Evolutionary conservation across 2,113 vertebrate genomes (phyloP).

Genomic region (Pleuronectes platessa): DNA sequence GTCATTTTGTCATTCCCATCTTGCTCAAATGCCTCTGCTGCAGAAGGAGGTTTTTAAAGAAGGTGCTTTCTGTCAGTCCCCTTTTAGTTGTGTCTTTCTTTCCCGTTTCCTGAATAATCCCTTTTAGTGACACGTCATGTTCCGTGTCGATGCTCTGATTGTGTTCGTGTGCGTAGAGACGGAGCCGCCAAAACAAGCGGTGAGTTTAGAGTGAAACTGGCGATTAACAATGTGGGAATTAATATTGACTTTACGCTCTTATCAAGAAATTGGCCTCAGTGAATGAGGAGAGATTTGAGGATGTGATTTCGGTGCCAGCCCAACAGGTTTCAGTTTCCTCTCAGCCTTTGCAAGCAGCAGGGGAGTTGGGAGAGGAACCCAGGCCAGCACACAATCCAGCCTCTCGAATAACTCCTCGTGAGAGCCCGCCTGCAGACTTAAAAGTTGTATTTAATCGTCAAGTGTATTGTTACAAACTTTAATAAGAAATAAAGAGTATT

Average conservation of each 20-base stretch:
- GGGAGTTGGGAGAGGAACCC: not conserved
- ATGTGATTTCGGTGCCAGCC: not conserved
- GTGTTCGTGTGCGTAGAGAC: not conserved
- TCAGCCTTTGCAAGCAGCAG: not conserved
- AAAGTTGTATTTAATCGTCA: constrained; percentile 27
- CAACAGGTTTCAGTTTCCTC: constrained; percentile 39
- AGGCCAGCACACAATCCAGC: not conserved
- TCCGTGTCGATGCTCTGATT: not conserved
- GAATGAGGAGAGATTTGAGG: not conserved
- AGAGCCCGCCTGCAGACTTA: constrained; percentile 14
- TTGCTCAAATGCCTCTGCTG: too few relatives aligned
- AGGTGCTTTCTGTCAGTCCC: not conserved
- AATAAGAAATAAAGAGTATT: not conserved
- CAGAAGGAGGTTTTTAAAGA: too few relatives aligned
- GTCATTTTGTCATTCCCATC: too few relatives aligned
- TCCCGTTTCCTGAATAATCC: not conserved
- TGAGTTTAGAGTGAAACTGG: not conserved
- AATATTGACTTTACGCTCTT: not conserved
- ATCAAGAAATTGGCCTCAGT: not conserved
- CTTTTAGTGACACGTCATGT: not conserved
- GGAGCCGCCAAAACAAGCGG: not conserved
- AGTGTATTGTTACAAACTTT: constrained; percentile 32
- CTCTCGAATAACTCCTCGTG: constrained; percentile 1
- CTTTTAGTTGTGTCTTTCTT: not conserved
- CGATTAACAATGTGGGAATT: not conserved